Base-by-base conservation (phyloP, 2,888 invertebrate genomes). In the Machimus rusticus region DNA sequence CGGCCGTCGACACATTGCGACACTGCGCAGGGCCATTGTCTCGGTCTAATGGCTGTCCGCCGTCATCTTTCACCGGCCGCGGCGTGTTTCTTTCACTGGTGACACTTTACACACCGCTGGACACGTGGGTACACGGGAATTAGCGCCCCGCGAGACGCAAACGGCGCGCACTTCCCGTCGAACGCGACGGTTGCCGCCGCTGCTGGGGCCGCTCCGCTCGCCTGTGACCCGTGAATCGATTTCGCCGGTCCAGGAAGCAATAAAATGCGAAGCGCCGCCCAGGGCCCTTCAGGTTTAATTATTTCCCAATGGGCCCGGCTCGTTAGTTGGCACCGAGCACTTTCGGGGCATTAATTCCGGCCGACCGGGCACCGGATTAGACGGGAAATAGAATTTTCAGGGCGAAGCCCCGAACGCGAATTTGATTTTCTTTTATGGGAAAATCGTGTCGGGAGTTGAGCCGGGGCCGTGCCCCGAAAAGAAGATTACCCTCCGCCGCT, bases 71-170 rank as follows among this genome's bases (percentile, higher is more conserved):
- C 37, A 57, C 57, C 37, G 74, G n/a, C 12, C 12, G 14, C 28
- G 31, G 31, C 16, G 85, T 85, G 39, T 85, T 74, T 85, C 74
- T 85, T 55, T 74, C 46, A 46, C n/a, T 85, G 85, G 85, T 74
- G 85, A 85, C 85, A 85, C 28, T 85, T 85, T 85, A 85, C 85
- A 85, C 85, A 28, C 51, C 85, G 74, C 51, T 74, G 85, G 74
- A 39, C 85, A 85, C 46, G 66, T 84, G 82, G 82, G 82, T 57
- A 84, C 85, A 85, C 57, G 82, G 39, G 14, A 66, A 74, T 85
- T 85, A 85, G 43, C 85, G 85, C 85, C 74, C 74, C n/a, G 43
- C 16, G 34, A 85, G 43, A 66, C 34, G 39, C n/a, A 85, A 85
- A 74, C 43, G 74, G 85, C 6, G 43, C 85, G 85, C 74, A 85